Conservation (phyloP, 2,113 vertebrate genomes). For the Gnathonemus echidnorhynchus region DNA sequence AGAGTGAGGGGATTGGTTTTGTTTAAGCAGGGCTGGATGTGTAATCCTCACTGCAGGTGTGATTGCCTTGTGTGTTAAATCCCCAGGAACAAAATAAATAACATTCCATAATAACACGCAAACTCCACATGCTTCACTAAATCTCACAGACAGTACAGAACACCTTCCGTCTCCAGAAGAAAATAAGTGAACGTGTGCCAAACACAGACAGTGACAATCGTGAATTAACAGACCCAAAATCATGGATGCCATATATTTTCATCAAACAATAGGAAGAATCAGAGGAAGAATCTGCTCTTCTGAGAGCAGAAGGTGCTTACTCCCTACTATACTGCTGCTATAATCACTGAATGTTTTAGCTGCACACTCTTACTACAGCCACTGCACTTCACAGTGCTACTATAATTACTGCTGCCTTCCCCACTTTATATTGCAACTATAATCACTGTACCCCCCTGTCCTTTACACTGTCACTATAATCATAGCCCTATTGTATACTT, state of each 20-base stretch:
- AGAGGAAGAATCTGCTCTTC: neutral
- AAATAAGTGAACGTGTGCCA: neutral
- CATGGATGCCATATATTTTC: neutral
- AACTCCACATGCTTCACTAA: neutral
- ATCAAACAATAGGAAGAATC: neutral
- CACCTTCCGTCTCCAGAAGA: neutral
- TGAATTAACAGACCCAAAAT: neutral
- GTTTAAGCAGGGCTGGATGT: neutral
- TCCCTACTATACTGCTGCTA: neutral
- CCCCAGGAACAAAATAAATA: neutral
- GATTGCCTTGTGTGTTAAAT: neutral
- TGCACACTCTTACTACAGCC: neutral
- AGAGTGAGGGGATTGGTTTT: neutral
- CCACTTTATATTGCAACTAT: neutral
- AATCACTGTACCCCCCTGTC: conserved; percentile 1
- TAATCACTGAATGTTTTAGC: neutral
- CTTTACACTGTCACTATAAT: neutral
- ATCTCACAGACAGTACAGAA: neutral
- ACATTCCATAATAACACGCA: neutral
- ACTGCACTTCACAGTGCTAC: conserved; percentile 6
- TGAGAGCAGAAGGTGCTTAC: neutral
- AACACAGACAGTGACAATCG: neutral
- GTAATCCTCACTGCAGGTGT: neutral
- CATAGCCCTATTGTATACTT: neutral
- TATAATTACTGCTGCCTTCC: conserved; percentile 2